Conservation (phyloP, 2,888 invertebrate species). For the Hirtodrosophila duncani region DNA sequence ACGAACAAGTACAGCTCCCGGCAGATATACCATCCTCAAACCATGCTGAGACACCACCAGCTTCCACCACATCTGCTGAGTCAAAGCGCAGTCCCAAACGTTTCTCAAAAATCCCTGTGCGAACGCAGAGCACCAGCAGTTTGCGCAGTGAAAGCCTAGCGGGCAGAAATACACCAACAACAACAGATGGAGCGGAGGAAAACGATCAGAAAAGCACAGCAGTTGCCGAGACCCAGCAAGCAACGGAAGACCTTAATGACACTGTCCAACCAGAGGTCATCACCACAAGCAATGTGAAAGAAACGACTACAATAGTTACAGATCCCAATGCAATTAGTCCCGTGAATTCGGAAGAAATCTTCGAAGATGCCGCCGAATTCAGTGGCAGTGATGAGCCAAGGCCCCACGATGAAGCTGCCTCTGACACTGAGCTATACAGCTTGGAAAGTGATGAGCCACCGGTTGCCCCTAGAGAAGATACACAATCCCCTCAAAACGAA, state of each 20-base stretch:
- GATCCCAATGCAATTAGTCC: slow-evolving; percentile 6
- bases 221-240: no score
- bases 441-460: slow-evolving; percentile 58
- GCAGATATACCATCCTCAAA: no score
- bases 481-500: slow-evolving; percentile 54
- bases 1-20: background rate
- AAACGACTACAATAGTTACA: background rate
- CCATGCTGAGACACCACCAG: background rate
- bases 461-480: slow-evolving; percentile 8
- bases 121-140: slow-evolving; percentile 53
- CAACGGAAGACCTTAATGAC: background rate
- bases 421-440: slow-evolving; percentile 67
- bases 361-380: slow-evolving; percentile 68
- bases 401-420: slow-evolving; percentile 43
- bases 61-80: background rate
- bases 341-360: slow-evolving; percentile 53
- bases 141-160: slow-evolving; percentile 48
- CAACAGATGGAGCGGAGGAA: slow-evolving; percentile 19
- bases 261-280: background rate
- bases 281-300: background rate
- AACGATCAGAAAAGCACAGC: background rate
- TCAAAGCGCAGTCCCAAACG: slow-evolving; percentile 40
- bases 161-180: slow-evolving; percentile 9
- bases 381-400: slow-evolving; percentile 51
- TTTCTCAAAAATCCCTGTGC: slow-evolving; percentile 71